Conservation (phyloP, 2,797 vertebrate genomes). For the Micrastur ruficollis region DNA sequence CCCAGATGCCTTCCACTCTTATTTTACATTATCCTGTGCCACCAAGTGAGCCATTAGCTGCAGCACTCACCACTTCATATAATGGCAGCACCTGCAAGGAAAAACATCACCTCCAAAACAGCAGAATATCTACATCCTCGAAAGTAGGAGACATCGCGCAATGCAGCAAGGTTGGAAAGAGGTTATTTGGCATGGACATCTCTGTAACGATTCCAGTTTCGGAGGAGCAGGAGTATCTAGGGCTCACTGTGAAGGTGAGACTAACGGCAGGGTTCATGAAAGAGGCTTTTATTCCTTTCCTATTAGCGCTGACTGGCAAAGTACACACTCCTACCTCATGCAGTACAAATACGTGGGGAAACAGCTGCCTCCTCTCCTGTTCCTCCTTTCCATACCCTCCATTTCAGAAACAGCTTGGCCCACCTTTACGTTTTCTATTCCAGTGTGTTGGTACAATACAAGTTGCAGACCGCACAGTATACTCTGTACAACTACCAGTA, state of each 20-base stretch:
- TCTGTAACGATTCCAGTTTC: not conserved
- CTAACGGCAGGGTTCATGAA: not conserved
- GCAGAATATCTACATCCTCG: not conserved
- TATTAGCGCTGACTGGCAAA: not conserved
- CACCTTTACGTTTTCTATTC: not conserved
- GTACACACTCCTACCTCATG: not conserved
- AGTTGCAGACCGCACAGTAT: not conserved
- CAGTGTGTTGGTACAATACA: not conserved
- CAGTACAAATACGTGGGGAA: rapidly evolving
- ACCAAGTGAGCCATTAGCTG: not conserved
- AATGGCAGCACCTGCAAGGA: not conserved
- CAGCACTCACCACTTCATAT: not conserved
- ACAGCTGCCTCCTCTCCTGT: not conserved
- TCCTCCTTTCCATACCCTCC: not conserved
- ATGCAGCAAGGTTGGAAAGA: not conserved
- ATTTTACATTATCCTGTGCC: not conserved
- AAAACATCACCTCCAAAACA: not conserved
- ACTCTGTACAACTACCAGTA: not conserved
- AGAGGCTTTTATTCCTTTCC: not conserved
- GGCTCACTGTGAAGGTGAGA: not conserved
- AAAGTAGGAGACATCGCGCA: not conserved
- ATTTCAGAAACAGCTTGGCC: not conserved
- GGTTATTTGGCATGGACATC: not conserved
- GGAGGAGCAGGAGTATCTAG: not conserved
- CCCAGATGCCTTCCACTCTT: not conserved